Evolutionary conservation across 2,888 invertebrate genomes (phyloP).

Genomic region (Euzophera pinguis): DNA sequence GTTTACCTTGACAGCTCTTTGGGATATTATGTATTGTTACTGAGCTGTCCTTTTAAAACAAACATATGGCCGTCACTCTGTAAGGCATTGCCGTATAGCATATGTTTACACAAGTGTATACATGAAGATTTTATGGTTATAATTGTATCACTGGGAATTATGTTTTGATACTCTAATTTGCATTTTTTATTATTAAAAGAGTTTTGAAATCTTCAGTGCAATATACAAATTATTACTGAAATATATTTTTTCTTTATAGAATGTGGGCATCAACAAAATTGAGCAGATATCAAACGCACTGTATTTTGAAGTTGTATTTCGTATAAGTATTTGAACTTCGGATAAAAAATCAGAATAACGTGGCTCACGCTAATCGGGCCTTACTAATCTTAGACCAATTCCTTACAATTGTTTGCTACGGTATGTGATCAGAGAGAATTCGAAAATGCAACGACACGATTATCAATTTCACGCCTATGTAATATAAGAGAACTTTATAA

Average conservation of each 20-base stretch:
- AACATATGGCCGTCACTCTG: neutral
- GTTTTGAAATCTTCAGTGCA: too few relatives aligned
- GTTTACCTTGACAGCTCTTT: constrained; percentile 36
- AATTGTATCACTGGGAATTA: neutral
- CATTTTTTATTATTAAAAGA: too few relatives aligned
- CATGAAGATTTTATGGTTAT: neutral
- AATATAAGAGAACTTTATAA: constrained; percentile 19
- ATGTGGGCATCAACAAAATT: too few relatives aligned
- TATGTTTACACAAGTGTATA: neutral
- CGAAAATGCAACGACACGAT: constrained; percentile 10
- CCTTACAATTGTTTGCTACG: neutral
- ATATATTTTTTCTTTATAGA: too few relatives aligned
- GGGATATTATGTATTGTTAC: constrained; percentile 22
- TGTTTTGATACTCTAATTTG: neutral
- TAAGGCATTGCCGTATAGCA: neutral
- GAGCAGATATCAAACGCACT: too few relatives aligned
- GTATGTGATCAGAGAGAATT: neutral
- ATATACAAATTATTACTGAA: too few relatives aligned
- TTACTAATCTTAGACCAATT: neutral
- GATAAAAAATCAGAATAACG: neutral
- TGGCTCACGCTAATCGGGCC: neutral
- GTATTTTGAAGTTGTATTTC: too few relatives aligned
- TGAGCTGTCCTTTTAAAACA: neutral
- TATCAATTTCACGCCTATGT: constrained; percentile 21
- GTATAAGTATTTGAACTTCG: too few relatives aligned